A percentile compares a stretch with the other conserved stretches of the same genome.
phyloP scores from a whole-genome alignment of 1,140 invertebrate species.

The Cydia amplana region DNA sequence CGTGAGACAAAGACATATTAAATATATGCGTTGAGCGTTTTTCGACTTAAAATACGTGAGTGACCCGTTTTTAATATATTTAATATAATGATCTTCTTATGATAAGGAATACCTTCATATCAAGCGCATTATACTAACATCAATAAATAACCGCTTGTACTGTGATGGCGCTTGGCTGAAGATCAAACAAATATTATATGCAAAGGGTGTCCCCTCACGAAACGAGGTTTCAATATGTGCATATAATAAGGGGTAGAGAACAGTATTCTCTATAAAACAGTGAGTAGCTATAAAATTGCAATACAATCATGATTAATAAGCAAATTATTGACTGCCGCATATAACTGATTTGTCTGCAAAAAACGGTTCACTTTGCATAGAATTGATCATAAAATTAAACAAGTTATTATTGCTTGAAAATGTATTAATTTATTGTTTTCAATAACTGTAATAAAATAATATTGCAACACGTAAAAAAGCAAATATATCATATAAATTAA shows the following conservation, averaged over 20 bases:
- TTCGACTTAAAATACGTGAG: too few relatives aligned
- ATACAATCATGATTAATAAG: neutral
- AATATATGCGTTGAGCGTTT: too few relatives aligned
- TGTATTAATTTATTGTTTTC: too few relatives aligned
- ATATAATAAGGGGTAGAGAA: constrained; percentile 43
- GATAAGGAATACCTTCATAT: neutral
- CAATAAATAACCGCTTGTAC: constrained; percentile 34
- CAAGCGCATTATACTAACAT: neutral
- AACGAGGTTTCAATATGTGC: constrained; percentile 56
- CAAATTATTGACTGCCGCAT: neutral
- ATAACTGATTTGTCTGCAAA: too few relatives aligned
- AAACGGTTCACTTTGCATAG: too few relatives aligned
- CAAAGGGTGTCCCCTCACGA: constrained; percentile 57
- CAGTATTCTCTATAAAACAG: constrained; percentile 24
- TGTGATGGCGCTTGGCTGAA: constrained; percentile 46
- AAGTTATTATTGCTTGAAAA: too few relatives aligned
- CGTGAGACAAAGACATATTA: too few relatives aligned
- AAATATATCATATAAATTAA: too few relatives aligned
- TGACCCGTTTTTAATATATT: too few relatives aligned
- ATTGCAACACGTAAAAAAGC: too few relatives aligned
- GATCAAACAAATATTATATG: constrained; percentile 70
- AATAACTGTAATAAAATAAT: too few relatives aligned
- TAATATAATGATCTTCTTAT: neutral
- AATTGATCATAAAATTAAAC: too few relatives aligned
- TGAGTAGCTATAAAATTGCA: neutral